Evolutionary conservation across 2,797 vertebrate species (phyloP).

Genomic region (Euthynnus affinis): DNA sequence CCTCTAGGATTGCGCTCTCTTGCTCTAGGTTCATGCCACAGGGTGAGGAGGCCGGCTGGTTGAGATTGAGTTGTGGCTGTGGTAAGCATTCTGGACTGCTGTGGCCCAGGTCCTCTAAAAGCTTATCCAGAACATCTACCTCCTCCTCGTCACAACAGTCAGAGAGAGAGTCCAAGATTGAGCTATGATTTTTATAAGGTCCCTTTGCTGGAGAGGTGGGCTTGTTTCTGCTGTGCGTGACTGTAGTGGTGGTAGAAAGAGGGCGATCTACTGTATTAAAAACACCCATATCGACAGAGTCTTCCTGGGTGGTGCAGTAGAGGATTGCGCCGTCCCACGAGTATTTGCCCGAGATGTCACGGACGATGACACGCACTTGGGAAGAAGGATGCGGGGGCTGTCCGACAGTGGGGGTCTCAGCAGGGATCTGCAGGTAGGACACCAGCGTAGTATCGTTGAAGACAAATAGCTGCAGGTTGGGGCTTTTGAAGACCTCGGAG

Average conservation of each 20-base stretch:
- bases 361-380: constrained; percentile 93
- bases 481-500: constrained; percentile 96
- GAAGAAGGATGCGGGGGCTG: constrained; percentile 79
- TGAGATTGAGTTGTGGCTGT: constrained; percentile 90
- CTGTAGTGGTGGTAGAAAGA: constrained; percentile 28
- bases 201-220: constrained; percentile 59
- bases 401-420: constrained; percentile 74
- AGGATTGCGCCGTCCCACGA: constrained; percentile 95
- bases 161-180: constrained; percentile 59
- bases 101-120: constrained; percentile 92
- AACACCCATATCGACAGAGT: constrained; percentile 48
- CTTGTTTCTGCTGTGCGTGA: constrained; percentile 54
- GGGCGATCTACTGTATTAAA: constrained; percentile 55
- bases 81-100: constrained; percentile 95
- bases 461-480: constrained; percentile 97
- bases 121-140: constrained; percentile 89
- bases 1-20: constrained; percentile 89
- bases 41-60: constrained; percentile 91
- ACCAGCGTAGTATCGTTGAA: constrained; percentile 97
- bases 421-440: constrained; percentile 95
- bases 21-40: constrained; percentile 92
- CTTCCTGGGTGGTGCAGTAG: constrained; percentile 84
- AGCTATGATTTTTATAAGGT: constrained; percentile 41
- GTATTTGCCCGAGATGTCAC: constrained; percentile 99
- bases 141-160: constrained; percentile 83